Percentiles rank a stretch among this genome's conserved stretches.
phyloP scores from a whole-genome alignment of 2,888 invertebrate genomes.

The Leptinotarsa juncta region DNA sequence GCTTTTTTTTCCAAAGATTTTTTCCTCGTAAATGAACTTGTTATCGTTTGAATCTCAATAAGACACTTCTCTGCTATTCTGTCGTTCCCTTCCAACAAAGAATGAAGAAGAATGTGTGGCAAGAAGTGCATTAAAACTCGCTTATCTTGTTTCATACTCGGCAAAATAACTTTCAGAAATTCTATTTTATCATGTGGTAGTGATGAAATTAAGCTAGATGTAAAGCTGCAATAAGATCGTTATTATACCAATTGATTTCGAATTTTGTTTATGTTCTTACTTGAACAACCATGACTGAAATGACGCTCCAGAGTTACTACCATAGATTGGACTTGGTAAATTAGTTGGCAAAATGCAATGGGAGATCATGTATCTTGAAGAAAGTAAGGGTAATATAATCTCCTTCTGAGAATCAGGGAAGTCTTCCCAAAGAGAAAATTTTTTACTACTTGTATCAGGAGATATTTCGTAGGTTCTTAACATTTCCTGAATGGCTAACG shows the following conservation, averaged over 20 bases:
- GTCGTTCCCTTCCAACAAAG: conserved; percentile 69
- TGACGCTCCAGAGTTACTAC: conserved; percentile 75
- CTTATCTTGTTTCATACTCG: conserved; percentile 80
- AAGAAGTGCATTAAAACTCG: conserved; percentile 79
- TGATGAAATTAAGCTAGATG: conserved; percentile 74
- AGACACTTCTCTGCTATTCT: conserved; percentile 66
- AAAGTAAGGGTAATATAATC: conserved; percentile 80
- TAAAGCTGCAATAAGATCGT: conserved; percentile 71
- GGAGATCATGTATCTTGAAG: conserved; percentile 72
- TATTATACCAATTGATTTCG: not conserved
- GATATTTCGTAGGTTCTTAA: conserved; percentile 78
- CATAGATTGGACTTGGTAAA: conserved; percentile 70
- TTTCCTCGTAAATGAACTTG: conserved; percentile 57
- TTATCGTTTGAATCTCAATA: conserved; percentile 71
- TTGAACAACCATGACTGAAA: conserved; percentile 81
- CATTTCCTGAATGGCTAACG: conserved; percentile 84
- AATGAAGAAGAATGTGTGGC: conserved; percentile 79
- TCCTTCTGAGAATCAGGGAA: conserved; percentile 80
- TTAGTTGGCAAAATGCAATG: conserved; percentile 55
- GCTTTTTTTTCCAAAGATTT: conserved; percentile 48
- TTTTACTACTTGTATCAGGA: conserved; percentile 68
- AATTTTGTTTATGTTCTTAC: conserved; percentile 62
- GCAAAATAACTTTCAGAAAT: conserved; percentile 77
- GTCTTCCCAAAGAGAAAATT: conserved; percentile 76
- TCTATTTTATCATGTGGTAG: conserved; percentile 72